phyloP scores from a whole-genome alignment of 1,140 invertebrate species.

The Heliothis subflexa region DNA sequence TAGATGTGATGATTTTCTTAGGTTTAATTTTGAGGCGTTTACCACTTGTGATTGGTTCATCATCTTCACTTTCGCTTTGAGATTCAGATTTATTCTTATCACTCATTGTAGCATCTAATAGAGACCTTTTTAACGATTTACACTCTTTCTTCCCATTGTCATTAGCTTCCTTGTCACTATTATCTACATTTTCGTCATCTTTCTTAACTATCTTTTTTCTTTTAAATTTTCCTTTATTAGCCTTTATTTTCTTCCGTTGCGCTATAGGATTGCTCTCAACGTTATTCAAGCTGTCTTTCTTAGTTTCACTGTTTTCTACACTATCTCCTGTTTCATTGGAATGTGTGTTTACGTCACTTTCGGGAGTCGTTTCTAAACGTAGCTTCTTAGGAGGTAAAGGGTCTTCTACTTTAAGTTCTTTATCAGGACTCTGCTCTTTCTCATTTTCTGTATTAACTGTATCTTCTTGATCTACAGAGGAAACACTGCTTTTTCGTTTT shows the following conservation, averaged over 20 bases:
- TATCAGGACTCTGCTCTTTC: slow-evolving; percentile 70
- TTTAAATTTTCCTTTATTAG: slow-evolving; percentile 77
- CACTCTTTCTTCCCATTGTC: slow-evolving; percentile 66
- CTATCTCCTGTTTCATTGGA: slow-evolving; percentile 71
- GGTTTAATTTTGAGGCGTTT: slow-evolving; percentile 84
- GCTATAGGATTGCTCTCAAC: slow-evolving; percentile 63
- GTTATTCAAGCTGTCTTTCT: slow-evolving; percentile 56
- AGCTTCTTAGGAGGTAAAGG: slow-evolving; percentile 78
- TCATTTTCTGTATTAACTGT: slow-evolving; percentile 64
- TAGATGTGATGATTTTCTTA: slow-evolving; percentile 77
- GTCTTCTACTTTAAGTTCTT: slow-evolving; percentile 70
- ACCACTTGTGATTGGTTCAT: slow-evolving; percentile 72
- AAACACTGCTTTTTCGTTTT: slow-evolving; percentile 81
- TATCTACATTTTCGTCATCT: slow-evolving; percentile 60
- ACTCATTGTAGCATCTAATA: slow-evolving; percentile 72
- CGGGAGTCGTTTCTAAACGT: slow-evolving; percentile 73
- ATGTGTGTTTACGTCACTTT: slow-evolving; percentile 71
- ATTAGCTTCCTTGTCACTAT: slow-evolving; percentile 61
- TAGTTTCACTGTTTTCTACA: slow-evolving; percentile 60
- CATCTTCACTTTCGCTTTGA: slow-evolving; percentile 82
- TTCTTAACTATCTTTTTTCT: slow-evolving; percentile 66
- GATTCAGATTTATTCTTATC: slow-evolving; percentile 83
- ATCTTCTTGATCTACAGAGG: slow-evolving; percentile 73
- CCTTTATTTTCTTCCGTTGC: slow-evolving; percentile 81
- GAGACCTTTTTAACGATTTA: slow-evolving; percentile 78